Evolutionary conservation across 2,797 vertebrate genomes (phyloP).

Genomic region (Ctenochaetus hawaiiensis): DNA sequence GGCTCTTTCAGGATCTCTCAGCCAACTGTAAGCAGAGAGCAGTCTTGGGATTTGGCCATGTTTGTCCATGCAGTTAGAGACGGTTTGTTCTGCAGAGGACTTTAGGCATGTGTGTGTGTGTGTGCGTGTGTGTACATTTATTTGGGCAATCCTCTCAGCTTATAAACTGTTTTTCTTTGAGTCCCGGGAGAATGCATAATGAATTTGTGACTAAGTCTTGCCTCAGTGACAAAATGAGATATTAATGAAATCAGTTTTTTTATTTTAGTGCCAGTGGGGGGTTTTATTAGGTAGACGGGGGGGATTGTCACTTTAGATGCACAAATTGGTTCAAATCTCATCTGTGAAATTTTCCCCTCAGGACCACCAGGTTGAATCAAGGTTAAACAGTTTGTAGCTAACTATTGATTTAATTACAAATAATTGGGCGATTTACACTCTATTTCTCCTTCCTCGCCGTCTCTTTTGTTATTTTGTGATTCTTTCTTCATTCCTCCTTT

Average conservation of each 20-base stretch:
- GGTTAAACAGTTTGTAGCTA: constrained; percentile 46
- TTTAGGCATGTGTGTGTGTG: constrained; percentile 32
- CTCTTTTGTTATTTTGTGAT: background rate
- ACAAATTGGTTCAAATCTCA: constrained; percentile 35
- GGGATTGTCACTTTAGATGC: constrained; percentile 30
- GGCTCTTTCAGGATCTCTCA: constrained; percentile 65
- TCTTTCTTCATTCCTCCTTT: background rate
- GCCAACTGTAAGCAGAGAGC: constrained; percentile 63
- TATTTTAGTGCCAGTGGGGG: constrained; percentile 26
- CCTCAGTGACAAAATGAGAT: constrained; percentile 58
- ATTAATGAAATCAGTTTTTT: constrained; percentile 53
- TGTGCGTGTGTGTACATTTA: constrained; percentile 39
- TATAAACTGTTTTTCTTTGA: constrained; percentile 62
- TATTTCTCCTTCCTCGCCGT: background rate
- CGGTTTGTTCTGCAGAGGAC: constrained; percentile 52
- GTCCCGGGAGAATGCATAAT: constrained; percentile 69
- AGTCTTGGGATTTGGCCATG: constrained; percentile 66
- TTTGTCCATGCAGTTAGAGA: constrained; percentile 63
- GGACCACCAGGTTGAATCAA: constrained; percentile 29
- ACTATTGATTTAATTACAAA: constrained; percentile 43
- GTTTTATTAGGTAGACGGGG: constrained; percentile 39
- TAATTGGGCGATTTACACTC: constrained; percentile 11
- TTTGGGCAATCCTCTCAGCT: constrained; percentile 65
- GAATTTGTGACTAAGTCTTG: constrained; percentile 66
- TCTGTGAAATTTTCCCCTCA: constrained; percentile 38